A percentile compares a stretch with the other conserved stretches of the same genome.
These are phyloP conservation scores for Nebria ingens DNA, from an alignment of 1,140 invertebrate species.

Conservation along the genomic window DNA sequence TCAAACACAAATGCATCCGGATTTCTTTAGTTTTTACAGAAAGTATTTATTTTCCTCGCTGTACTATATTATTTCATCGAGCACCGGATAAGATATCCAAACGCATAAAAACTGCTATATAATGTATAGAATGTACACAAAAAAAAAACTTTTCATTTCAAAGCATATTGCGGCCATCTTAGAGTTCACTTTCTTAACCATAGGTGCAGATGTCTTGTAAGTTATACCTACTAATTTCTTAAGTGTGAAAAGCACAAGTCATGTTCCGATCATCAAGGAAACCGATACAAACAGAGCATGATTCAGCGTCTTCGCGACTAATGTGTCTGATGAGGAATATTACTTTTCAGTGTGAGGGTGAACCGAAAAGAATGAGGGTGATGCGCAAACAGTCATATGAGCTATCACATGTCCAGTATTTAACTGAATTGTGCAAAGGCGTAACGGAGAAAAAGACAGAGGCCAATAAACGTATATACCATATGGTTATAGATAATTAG, in stretches of 20 bases:
- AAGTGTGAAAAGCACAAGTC: constrained; percentile 12
- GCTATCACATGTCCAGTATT: background rate
- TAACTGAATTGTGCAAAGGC: constrained; percentile 5
- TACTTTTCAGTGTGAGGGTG: background rate
- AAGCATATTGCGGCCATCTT: background rate
- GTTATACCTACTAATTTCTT: constrained; percentile 1
- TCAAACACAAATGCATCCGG: background rate
- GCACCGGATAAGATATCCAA: too few species aligned
- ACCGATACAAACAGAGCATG: constrained; percentile 12
- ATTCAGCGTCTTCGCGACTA: constrained; percentile 12
- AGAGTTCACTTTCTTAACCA: too few species aligned
- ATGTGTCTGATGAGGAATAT: background rate
- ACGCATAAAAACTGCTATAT: too few species aligned
- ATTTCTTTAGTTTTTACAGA: background rate
- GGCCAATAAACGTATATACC: background rate
- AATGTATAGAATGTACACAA: too few species aligned
- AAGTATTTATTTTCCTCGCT: background rate
- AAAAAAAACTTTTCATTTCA: background rate
- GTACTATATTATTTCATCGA: too few species aligned
- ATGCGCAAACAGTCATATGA: background rate
- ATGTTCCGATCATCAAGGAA: constrained; percentile 15
- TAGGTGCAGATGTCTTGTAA: constrained; percentile 14
- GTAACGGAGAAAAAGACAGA: background rate
- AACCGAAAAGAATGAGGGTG: background rate
- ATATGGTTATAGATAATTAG: too few species aligned